Evolutionary conservation across 2,888 invertebrate species (phyloP), one percentile per base, ranked within the genome.

Genomic region (Eurois occulta): DNA sequence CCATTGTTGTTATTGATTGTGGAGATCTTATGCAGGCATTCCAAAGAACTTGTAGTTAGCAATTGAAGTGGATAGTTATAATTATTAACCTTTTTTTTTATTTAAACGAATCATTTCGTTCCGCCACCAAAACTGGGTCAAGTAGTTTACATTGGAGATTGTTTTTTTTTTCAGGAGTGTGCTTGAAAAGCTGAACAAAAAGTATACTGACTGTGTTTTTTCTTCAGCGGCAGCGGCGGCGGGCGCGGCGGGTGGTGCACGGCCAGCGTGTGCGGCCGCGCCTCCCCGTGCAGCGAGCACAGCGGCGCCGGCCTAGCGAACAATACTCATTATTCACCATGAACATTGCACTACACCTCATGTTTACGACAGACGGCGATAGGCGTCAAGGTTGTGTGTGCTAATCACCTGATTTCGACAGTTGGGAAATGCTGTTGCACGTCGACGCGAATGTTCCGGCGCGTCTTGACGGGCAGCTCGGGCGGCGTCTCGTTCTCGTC

Each of bases 181-280:
- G 64, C 35, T 55, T 64, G 43, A 65, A 70, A 66, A 72, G 6
- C 43, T 32, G 24, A 24, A 48, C 10, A 76, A 72, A 83, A 82
- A 70, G 38, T 75, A 91, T 95, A 98, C 99, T 98, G 97, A 99
- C 99, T 99, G 97, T 99, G 98, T 95, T 98, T 98, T 96, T 99
- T 99, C 97, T 99, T 99, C 67, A 98, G 98, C 64, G 99, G 99
- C 86, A 99, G 96, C 71, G 99, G 99, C 83, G 99, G 99, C 84
- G 99, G 98, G 64, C 99, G 98, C 88, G 98, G 98, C 85, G 96
- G 94, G 86, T 96, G 95, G 88, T 96, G 96, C 87, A 96, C 96
- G 72, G 96, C 97, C 80, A 97, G 91, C 86, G 97, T 97, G 90
- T 97, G 97, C 86, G 97, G 97, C 64, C 97, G 94, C 88, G 95